These are phyloP conservation scores for Euthynnus affinis DNA, from an alignment of 2,797 vertebrate species.

Conservation along the genomic window DNA sequence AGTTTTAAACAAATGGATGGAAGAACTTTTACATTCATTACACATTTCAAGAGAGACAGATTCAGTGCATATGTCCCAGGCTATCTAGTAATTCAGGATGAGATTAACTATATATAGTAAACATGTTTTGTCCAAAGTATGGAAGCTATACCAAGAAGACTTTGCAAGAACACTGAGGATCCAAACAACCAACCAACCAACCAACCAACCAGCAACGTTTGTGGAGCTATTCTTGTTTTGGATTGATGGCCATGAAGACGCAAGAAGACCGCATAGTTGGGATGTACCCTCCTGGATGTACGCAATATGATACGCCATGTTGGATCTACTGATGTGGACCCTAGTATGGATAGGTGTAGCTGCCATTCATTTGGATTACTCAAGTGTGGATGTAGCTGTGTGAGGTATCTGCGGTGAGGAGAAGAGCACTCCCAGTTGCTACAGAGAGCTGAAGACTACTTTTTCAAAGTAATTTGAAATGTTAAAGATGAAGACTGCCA, in stretches of 20 bases:
- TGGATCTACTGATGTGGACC: conserved; percentile 81
- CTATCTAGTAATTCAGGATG: conserved; percentile 46
- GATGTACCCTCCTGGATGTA: conserved; percentile 79
- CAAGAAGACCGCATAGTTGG: conserved; percentile 68
- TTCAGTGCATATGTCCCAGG: conserved; percentile 29
- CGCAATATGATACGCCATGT: conserved; percentile 26
- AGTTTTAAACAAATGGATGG: conserved; percentile 63
- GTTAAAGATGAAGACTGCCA: conserved; percentile 40
- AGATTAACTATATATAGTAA: conserved; percentile 27
- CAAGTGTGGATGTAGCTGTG: conserved; percentile 81
- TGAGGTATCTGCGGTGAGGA: conserved; percentile 58
- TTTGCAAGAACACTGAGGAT: conserved; percentile 67
- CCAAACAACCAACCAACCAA: conserved; percentile 46
- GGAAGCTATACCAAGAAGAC: conserved; percentile 69
- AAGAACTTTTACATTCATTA: conserved; percentile 52
- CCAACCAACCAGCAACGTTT: conserved; percentile 37
- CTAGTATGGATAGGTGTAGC: conserved; percentile 76
- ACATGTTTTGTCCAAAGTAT: conserved; percentile 30
- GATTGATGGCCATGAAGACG: conserved; percentile 77
- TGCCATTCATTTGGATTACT: conserved; percentile 82
- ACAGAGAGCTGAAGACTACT: conserved; percentile 52
- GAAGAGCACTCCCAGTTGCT: conserved; percentile 39
- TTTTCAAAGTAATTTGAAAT: conserved; percentile 55
- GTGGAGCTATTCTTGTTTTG: conserved; percentile 77
- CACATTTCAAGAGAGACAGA: conserved; percentile 43